These are phyloP conservation scores for Erpetoichthys calabaricus DNA, from an alignment of 2,797 vertebrate species.

Conservation along the genomic window DNA sequence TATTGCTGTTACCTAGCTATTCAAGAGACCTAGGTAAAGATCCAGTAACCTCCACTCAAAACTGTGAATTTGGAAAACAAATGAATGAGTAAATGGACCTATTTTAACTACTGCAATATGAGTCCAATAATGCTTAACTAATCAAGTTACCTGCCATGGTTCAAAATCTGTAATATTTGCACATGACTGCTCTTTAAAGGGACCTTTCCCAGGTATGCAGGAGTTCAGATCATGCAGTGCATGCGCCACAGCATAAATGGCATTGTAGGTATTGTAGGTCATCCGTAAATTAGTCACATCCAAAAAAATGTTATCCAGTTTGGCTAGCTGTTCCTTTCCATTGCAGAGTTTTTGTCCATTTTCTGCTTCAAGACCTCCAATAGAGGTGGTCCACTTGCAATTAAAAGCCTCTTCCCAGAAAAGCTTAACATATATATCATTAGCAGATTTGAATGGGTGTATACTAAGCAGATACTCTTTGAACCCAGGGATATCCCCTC, in stretches of 20 bases:
- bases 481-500: slow-evolving; percentile 16
- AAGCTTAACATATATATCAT: slow-evolving; percentile 11
- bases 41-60: too few relatives aligned
- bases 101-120: too few relatives aligned
- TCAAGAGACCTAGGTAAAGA: too few relatives aligned
- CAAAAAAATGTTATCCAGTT: slow-evolving; percentile 10
- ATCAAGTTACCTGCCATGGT: slow-evolving; percentile 11
- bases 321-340: slow-evolving; percentile 10
- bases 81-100: too few relatives aligned
- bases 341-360: not conserved
- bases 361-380: not conserved
- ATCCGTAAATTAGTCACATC: slow-evolving; percentile 9
- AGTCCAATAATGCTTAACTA: too few relatives aligned
- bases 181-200: slow-evolving; percentile 2
- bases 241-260: slow-evolving; percentile 7
- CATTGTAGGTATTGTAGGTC: slow-evolving; percentile 9
- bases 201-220: slow-evolving; percentile 6
- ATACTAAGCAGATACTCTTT: slow-evolving; percentile 16
- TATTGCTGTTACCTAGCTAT: too few relatives aligned
- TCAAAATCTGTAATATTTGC: slow-evolving; percentile 4
- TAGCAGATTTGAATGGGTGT: slow-evolving; percentile 2
- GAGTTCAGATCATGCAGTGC: slow-evolving; percentile 5
- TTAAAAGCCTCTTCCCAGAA: slow-evolving; percentile 15
- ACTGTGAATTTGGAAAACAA: too few relatives aligned
- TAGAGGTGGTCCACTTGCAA: slow-evolving; percentile 10